Evolutionary conservation across 2,113 vertebrate genomes (phyloP), one percentile per base, ranked within the genome.

Genomic region (Lucifuga dentata): DNA sequence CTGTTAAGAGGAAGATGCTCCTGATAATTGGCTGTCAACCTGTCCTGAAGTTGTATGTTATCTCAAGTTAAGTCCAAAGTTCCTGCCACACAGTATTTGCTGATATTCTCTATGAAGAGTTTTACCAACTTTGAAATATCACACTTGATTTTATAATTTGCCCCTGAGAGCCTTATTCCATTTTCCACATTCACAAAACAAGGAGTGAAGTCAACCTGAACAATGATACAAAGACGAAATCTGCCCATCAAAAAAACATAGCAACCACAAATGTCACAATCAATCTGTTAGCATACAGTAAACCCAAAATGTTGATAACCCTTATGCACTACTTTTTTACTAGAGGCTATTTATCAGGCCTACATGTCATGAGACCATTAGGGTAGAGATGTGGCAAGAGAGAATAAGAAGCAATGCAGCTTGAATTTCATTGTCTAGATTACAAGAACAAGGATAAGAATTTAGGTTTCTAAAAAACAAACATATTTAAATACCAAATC

Each of bases 11-110:
- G 78, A 60, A 80, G 3, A 73, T 71, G 40, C 70, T 2, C 19
- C 17, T 72, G 59, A 78, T 90, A 89, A 89, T 86, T 82, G 80
- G 78, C 80, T 86, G 84, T 84, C 89, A 84, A 73, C 43, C 40
- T 74, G 81, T 84, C 68, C 41, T 29, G 48, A 77, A 65, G 52
- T 66, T 66, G 33, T 41, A 46, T 48, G 36, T 29, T 29, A 29
- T 29, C 26, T 29, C 26, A 29, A 29, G 26, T 29, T 29, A 29
- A 29, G 26, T 29, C 26, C 26, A 29, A 29, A 29, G 26, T 29
- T 29, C 26, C 7, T 29, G 26, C 26, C 26, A 40, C 26, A 7
- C 26, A 29, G 26, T 15, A 17, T 41, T 26, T 5, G 21, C 23
- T 58, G 13, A 17, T 55, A 38, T 20, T 38, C 23, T 12, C 29